Conservation (phyloP, 2,113 vertebrate genomes). For the Rhinoderma darwinii region DNA sequence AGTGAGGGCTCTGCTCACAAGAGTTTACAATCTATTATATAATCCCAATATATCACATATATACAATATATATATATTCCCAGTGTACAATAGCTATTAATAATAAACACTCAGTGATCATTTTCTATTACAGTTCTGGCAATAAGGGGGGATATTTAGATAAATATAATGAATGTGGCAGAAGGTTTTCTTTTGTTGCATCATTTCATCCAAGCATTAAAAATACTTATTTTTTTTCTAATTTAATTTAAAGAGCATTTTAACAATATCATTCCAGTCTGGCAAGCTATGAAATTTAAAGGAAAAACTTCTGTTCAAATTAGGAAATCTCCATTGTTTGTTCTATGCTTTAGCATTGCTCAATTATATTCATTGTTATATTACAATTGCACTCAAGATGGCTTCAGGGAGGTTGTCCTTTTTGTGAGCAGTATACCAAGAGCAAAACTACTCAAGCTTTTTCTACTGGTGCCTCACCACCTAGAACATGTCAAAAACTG, state of each 20-base stretch:
- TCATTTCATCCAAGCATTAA: background rate
- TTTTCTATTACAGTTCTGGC: background rate
- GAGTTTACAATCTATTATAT: too few species aligned
- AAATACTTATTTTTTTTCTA: background rate
- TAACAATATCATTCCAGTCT: background rate
- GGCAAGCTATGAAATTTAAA: background rate
- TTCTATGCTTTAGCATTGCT: background rate
- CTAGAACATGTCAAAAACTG: too few species aligned
- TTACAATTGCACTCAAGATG: too few species aligned
- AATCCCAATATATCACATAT: too few species aligned
- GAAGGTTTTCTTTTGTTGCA: background rate
- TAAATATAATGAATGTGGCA: background rate
- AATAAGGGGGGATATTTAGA: background rate
- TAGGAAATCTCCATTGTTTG: background rate
- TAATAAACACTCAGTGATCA: background rate
- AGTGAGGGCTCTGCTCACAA: too few species aligned
- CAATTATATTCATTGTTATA: too few species aligned
- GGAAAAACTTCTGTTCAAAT: background rate
- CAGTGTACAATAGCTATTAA: background rate
- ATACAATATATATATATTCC: too few species aligned
- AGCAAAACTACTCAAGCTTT: too few species aligned
- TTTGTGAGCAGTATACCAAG: too few species aligned
- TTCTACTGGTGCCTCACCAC: too few species aligned
- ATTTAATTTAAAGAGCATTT: background rate
- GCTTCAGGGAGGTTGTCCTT: too few species aligned